Percentiles rank a stretch among this genome's conserved stretches.
phyloP scores from a whole-genome alignment of 2,113 vertebrate species.

The Suncus etruscus region DNA sequence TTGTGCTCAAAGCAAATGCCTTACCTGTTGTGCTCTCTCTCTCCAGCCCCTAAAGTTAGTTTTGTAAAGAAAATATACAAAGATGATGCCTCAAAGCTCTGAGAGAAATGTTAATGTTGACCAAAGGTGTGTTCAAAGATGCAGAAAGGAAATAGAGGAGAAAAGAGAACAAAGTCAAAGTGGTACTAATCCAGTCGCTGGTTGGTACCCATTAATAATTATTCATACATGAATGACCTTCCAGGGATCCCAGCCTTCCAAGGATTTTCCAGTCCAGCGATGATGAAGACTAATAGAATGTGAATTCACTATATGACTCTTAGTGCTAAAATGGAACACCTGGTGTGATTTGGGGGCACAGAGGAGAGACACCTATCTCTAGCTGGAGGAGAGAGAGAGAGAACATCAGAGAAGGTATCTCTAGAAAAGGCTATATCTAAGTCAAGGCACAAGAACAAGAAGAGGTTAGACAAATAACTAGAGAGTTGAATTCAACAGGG shows the following conservation, averaged over 20 bases:
- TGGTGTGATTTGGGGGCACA: not conserved
- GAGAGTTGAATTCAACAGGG: not conserved
- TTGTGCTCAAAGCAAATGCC: too few species aligned
- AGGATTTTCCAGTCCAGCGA: not conserved
- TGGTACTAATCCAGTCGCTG: not conserved
- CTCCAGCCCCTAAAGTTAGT: not conserved
- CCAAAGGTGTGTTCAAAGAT: not conserved
- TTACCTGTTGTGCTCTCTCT: too few species aligned
- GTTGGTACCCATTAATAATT: not conserved
- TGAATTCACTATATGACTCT: not conserved
- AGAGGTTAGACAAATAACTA: not conserved
- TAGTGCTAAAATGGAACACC: not conserved
- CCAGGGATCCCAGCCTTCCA: not conserved
- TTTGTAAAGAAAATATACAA: not conserved
- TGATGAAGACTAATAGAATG: not conserved
- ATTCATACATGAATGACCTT: not conserved
- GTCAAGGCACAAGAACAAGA: not conserved
- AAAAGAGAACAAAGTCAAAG: not conserved
- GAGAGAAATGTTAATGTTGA: not conserved
- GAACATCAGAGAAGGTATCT: not conserved
- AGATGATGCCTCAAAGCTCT: not conserved
- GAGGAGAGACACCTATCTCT: not conserved
- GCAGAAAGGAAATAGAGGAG: not conserved
- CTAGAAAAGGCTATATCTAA: not conserved
- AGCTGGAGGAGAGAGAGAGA: rapidly evolving